phyloP scores from a whole-genome alignment of 2,113 vertebrate genomes.

The Pavo muticus region DNA sequence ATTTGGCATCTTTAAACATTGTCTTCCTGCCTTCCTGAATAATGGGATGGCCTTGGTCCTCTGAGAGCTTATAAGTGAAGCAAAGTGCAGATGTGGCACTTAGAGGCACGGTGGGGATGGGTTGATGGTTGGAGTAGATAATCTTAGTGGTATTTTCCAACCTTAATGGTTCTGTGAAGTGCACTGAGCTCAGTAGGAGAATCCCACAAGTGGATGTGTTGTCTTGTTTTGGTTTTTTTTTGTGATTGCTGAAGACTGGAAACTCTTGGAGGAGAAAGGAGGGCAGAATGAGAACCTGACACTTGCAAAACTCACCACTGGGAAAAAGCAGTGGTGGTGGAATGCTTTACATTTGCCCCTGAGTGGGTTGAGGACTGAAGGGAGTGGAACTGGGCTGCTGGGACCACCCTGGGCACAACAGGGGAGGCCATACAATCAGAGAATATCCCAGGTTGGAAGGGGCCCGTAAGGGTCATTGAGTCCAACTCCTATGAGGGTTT shows the following conservation, averaged over 20 bases:
- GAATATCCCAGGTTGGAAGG: no score
- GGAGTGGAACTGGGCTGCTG: not conserved
- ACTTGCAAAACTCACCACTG: not conserved
- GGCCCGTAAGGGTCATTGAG: no score
- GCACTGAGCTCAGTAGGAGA: not conserved
- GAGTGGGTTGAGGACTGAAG: not conserved
- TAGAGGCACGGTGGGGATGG: no score
- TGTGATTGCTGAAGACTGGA: not conserved
- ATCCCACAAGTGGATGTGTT: not conserved
- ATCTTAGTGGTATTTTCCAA: no score
- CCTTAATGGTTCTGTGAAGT: no score
- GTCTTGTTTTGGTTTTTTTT: not conserved
- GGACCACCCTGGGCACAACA: fast-evolving
- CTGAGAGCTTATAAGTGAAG: not conserved
- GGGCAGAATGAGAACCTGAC: not conserved
- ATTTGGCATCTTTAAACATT: not conserved
- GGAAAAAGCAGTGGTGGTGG: not conserved
- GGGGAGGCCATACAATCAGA: not conserved
- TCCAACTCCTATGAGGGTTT: not conserved
- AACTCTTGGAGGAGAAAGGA: not conserved
- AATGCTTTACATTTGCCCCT: not conserved
- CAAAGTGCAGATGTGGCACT: no score
- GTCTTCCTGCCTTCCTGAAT: not conserved
- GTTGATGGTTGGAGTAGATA: no score
- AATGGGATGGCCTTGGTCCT: not conserved